Percentiles rank a stretch among this genome's conserved stretches.
Conservation (phyloP, 2,888 invertebrate species). For the Drosophila monieri region DNA sequence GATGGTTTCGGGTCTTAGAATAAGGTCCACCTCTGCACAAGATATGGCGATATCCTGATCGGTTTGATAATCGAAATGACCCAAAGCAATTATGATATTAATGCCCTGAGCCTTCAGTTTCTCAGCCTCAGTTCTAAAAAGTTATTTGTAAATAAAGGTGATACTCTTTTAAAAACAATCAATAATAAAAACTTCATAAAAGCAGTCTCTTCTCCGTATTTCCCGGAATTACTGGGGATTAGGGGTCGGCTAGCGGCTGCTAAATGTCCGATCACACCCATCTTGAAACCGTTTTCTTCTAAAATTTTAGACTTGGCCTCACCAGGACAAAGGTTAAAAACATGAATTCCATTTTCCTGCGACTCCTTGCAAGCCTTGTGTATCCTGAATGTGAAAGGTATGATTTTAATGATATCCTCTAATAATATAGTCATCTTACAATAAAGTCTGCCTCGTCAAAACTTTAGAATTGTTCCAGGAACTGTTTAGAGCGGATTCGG, state of each 20-base stretch:
- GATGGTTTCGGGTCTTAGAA: neutral
- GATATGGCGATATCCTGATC: neutral
- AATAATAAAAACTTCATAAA: neutral
- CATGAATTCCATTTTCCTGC: neutral
- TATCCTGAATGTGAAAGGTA: neutral
- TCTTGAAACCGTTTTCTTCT: neutral
- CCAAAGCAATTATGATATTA: neutral
- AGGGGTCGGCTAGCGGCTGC: neutral
- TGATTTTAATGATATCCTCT: neutral
- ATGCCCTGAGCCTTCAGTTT: neutral
- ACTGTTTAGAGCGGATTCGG: neutral
- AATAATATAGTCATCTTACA: neutral
- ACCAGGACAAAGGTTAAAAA: neutral
- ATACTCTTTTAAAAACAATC: neutral
- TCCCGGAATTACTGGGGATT: neutral
- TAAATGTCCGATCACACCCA: neutral
- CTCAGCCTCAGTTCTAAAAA: neutral
- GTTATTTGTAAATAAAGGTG: neutral
- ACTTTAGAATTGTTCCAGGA: neutral
- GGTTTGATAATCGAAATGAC: neutral
- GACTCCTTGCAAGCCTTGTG: neutral
- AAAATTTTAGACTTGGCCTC: neutral
- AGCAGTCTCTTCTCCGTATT: neutral
- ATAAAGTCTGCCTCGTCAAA: neutral
- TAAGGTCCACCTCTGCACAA: neutral